These are phyloP conservation scores for Dolomedes plantarius DNA, from an alignment of 2,888 invertebrate genomes.

Conservation along the genomic window DNA sequence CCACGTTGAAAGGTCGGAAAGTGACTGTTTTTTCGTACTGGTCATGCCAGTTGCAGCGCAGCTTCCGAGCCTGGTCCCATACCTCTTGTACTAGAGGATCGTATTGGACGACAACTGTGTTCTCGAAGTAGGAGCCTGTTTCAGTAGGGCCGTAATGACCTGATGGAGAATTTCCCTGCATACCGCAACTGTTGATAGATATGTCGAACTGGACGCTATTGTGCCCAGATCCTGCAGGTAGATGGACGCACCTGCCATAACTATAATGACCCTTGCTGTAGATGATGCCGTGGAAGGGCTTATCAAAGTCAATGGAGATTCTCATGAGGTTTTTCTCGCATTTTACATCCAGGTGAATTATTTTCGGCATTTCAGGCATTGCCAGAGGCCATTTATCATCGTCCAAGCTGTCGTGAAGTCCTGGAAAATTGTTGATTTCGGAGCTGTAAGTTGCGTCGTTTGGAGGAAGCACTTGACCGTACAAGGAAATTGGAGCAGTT, in stretches of 20 bases:
- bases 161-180: slow-evolving; percentile 92
- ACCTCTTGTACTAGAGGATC: slow-evolving; percentile 93
- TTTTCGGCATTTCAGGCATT: slow-evolving; percentile 93
- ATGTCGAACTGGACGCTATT: slow-evolving; percentile 93
- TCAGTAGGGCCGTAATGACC: slow-evolving; percentile 90
- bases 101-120: slow-evolving; percentile 94
- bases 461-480: slow-evolving; percentile 64
- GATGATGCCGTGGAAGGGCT: slow-evolving; percentile 94
- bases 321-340: slow-evolving; percentile 96
- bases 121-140: slow-evolving; percentile 94
- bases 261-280: slow-evolving; percentile 95
- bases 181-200: slow-evolving; percentile 92
- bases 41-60: slow-evolving; percentile 96
- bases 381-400: slow-evolving; percentile 88
- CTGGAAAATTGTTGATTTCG: slow-evolving; percentile 68
- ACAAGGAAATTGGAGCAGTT: slow-evolving; percentile 49
- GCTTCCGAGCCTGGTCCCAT: slow-evolving; percentile 94
- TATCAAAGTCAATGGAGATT: slow-evolving; percentile 92
- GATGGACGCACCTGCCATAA: slow-evolving; percentile 92
- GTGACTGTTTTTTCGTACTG: slow-evolving; percentile 96
- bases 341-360: slow-evolving; percentile 92
- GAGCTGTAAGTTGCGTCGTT: slow-evolving; percentile 60
- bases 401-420: slow-evolving; percentile 75
- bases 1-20: slow-evolving; percentile 94
- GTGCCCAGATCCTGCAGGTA: slow-evolving; percentile 90